These are phyloP conservation scores for Galerucella calmariensis DNA, from an alignment of 2,888 invertebrate genomes.

Conservation along the genomic window DNA sequence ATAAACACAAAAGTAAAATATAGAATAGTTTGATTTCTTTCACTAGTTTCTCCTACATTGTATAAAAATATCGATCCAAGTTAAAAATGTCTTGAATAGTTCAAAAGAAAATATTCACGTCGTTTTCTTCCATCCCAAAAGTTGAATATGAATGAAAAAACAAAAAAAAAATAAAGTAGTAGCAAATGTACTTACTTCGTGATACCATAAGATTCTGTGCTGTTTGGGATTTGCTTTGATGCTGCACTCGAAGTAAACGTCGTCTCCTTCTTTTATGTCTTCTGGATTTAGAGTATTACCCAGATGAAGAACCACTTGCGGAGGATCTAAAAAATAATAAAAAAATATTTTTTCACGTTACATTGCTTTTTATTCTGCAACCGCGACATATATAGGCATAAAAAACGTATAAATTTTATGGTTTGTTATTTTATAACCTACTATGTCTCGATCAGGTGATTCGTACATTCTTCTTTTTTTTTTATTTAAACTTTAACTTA, in stretches of 20 bases:
- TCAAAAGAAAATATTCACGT: not conserved
- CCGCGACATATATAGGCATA: conserved; percentile 9
- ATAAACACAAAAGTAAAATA: too few relatives aligned
- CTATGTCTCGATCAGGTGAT: not conserved
- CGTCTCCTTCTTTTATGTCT: conserved; percentile 83
- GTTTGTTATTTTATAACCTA: conserved; percentile 8
- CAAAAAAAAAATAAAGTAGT: conserved; percentile 18
- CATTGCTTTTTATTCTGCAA: conserved; percentile 12
- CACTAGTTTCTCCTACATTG: conserved; percentile 11
- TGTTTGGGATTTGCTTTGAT: conserved; percentile 81
- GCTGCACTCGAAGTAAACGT: conserved; percentile 84
- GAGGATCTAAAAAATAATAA: conserved; percentile 72
- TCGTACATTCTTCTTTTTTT: not conserved
- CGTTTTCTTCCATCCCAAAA: conserved; percentile 16
- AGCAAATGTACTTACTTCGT: conserved; percentile 72
- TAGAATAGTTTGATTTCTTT: too few relatives aligned
- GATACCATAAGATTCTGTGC: conserved; percentile 81
- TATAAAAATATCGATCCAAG: conserved; percentile 48
- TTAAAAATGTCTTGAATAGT: not conserved
- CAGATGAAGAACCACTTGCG: conserved; percentile 76
- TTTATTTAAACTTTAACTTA: not conserved
- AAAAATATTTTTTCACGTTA: conserved; percentile 15
- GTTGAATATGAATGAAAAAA: conserved; percentile 24
- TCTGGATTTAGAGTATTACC: conserved; percentile 81
- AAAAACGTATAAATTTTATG: conserved; percentile 9